phyloP scores from a whole-genome alignment of 2,113 vertebrate genomes.

The Chroicocephalus ridibundus region DNA sequence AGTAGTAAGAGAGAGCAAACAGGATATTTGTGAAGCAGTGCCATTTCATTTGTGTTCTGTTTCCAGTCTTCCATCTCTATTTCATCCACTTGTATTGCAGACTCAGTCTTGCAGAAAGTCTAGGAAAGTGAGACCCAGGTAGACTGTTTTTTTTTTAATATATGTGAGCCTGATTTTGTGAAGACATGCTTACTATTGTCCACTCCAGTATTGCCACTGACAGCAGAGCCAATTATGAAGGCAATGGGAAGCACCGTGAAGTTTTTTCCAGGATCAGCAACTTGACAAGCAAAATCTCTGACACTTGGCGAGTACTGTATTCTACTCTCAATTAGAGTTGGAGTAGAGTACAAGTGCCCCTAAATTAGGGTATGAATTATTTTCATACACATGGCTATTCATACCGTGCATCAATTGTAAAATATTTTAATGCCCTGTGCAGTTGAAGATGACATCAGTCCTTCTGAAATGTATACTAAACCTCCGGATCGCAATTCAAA shows the following conservation, averaged over 20 bases:
- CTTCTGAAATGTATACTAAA: background rate
- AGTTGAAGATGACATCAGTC: background rate
- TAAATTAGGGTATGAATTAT: background rate
- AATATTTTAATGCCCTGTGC: background rate
- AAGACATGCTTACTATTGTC: background rate
- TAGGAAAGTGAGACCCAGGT: background rate
- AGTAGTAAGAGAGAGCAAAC: background rate
- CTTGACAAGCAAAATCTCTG: background rate
- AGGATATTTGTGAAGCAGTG: background rate
- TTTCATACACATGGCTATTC: background rate
- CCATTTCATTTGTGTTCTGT: background rate
- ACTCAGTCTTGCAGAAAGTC: background rate
- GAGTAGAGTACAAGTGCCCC: background rate
- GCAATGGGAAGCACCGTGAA: background rate
- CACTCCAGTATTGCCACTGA: background rate
- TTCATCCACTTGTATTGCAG: background rate
- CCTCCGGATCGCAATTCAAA: background rate
- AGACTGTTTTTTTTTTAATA: background rate
- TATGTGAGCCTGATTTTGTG: background rate
- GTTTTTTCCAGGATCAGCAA: background rate
- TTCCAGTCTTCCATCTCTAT: background rate
- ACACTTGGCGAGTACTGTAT: background rate
- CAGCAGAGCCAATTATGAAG: background rate
- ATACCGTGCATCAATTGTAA: background rate
- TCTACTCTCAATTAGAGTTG: background rate